phyloP scores from a whole-genome alignment of 2,888 invertebrate genomes.

The Elegia similella region DNA sequence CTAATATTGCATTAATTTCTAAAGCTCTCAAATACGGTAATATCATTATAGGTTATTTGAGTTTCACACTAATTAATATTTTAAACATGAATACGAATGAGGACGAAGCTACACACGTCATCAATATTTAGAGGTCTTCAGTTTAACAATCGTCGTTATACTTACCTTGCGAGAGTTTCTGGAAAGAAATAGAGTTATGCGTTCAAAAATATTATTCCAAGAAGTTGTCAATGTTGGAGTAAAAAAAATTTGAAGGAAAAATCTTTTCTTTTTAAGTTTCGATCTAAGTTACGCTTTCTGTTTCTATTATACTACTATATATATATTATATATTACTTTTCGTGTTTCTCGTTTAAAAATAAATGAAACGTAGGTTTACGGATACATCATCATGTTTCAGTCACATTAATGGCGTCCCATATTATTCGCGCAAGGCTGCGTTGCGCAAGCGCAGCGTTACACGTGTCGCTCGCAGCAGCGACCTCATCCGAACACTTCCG shows the following conservation, averaged over 20 bases:
- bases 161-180: slow-evolving; percentile 3
- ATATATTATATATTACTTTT: too few species aligned
- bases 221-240: too few species aligned
- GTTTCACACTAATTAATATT: slow-evolving; percentile 2
- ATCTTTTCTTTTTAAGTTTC: too few species aligned
- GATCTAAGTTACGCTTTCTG: too few species aligned
- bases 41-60: neutral
- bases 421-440: slow-evolving; percentile 73
- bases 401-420: slow-evolving; percentile 33
- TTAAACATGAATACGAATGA: slow-evolving; percentile 4
- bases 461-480: slow-evolving; percentile 25
- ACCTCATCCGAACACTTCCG: slow-evolving; percentile 76
- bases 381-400: too few species aligned
- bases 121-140: neutral
- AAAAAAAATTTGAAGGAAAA: too few species aligned
- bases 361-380: too few species aligned
- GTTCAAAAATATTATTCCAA: too few species aligned
- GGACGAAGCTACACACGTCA: neutral
- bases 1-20: too few species aligned
- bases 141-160: neutral
- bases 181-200: slow-evolving; percentile 1
- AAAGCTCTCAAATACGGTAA: too few species aligned
- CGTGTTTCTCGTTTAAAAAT: too few species aligned
- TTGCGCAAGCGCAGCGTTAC: slow-evolving; percentile 56
- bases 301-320: too few species aligned